A percentile compares a stretch with the other conserved stretches of the same genome.
Evolutionary conservation across 2,888 invertebrate species (phyloP).

Genomic region (Drosophila atripex): DNA sequence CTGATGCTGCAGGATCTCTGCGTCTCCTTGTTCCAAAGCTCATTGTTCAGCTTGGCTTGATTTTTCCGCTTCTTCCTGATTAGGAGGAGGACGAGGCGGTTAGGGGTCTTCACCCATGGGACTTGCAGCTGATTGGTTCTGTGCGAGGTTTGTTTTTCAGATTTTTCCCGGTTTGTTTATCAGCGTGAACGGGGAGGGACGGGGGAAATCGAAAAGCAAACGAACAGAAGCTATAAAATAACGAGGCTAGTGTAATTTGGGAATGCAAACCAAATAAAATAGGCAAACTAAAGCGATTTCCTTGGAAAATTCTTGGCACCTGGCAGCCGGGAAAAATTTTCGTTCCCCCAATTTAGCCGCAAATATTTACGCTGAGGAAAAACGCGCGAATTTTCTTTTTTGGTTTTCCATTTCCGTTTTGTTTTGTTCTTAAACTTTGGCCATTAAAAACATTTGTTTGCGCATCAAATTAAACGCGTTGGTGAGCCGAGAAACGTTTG

Average conservation of each 20-base stretch:
- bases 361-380: slow-evolving; percentile 63
- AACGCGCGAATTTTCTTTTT: slow-evolving; percentile 18
- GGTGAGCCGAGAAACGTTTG: slow-evolving; percentile 50
- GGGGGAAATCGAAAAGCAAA: slow-evolving; percentile 38
- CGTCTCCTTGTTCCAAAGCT: slow-evolving; percentile 1
- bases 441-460: slow-evolving; percentile 76
- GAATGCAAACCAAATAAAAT: slow-evolving; percentile 12
- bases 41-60: slow-evolving; percentile 29
- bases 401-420: slow-evolving; percentile 13
- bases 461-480: slow-evolving; percentile 70
- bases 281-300: slow-evolving; percentile 33
- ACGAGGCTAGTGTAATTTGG: slow-evolving; percentile 24
- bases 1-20: slow-evolving; percentile 42
- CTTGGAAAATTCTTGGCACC: slow-evolving; percentile 14
- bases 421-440: slow-evolving; percentile 53
- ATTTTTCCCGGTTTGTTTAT: slow-evolving; percentile 35
- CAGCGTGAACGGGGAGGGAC: slow-evolving; percentile 7
- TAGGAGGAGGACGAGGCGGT: slow-evolving; percentile 13
- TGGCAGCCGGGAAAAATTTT: slow-evolving; percentile 36
- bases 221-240: slow-evolving; percentile 13
- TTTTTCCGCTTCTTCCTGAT: slow-evolving; percentile 36
- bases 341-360: slow-evolving; percentile 51
- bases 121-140: slow-evolving; percentile 62
- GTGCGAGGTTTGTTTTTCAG: slow-evolving; percentile 44
- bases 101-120: slow-evolving; percentile 48